Percentiles rank a stretch among this genome's conserved stretches.
These are phyloP conservation scores for Premnoplex brunnescens DNA, from an alignment of 2,797 vertebrate genomes.

Conservation along the genomic window DNA sequence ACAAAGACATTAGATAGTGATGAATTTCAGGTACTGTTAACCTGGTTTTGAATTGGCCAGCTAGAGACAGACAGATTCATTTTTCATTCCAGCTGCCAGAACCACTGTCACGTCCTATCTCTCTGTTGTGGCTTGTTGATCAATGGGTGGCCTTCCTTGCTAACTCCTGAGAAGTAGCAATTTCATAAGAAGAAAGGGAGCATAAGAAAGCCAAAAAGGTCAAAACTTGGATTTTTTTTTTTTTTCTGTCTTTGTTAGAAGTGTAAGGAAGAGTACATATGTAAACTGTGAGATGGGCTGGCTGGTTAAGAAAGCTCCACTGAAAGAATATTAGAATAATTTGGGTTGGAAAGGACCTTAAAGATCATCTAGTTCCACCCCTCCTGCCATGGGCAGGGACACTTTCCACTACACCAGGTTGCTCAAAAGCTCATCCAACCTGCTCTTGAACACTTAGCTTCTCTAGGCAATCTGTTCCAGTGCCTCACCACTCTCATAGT, in stretches of 20 bases:
- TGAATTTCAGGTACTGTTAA: constrained; percentile 68
- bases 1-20: constrained; percentile 63
- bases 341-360: neutral
- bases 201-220: neutral
- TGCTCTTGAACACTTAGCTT: neutral
- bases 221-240: neutral
- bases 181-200: neutral
- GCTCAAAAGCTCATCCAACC: neutral
- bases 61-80: constrained; percentile 54
- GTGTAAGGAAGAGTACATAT: neutral
- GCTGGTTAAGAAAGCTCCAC: neutral
- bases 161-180: neutral
- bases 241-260: neutral
- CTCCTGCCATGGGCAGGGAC: neutral
- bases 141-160: neutral
- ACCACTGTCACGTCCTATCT: neutral
- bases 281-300: neutral
- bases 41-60: constrained; percentile 61
- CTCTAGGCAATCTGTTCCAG: neutral
- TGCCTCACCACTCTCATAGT: neutral
- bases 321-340: neutral
- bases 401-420: neutral
- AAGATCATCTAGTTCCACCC: neutral
- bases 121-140: constrained; percentile 11
- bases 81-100: constrained; percentile 47